These are phyloP conservation scores for Drosophila erecta DNA, from an alignment of 1,140 invertebrate genomes.

Conservation along the genomic window DNA sequence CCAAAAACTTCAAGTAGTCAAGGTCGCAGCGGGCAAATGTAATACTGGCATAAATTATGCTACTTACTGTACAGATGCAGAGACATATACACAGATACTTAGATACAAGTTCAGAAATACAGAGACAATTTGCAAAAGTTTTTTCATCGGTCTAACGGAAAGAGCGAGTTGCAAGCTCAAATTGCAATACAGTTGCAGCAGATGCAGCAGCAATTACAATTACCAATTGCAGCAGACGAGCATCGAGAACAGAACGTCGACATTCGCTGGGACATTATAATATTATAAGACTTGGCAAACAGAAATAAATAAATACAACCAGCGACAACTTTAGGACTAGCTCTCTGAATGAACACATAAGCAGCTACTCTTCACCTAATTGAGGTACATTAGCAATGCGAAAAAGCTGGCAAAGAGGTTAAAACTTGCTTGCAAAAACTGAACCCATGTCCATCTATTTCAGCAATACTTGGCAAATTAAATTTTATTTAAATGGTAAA, in stretches of 20 bases:
- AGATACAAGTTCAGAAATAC: constrained; percentile 10
- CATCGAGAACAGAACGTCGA: constrained; percentile 30
- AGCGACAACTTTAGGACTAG: constrained; percentile 35
- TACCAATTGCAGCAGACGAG: constrained; percentile 52
- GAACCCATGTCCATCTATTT: background rate
- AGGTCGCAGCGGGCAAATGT: constrained; percentile 75
- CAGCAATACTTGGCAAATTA: too few species aligned
- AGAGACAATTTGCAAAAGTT: constrained; percentile 23
- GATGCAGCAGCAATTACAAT: constrained; percentile 35
- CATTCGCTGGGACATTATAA: constrained; percentile 53
- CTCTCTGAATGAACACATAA: constrained; percentile 48
- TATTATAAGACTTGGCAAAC: constrained; percentile 23
- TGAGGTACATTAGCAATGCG: background rate
- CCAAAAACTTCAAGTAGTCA: constrained; percentile 56
- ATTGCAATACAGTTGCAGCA: constrained; percentile 43
- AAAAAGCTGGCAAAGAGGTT: background rate
- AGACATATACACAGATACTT: background rate
- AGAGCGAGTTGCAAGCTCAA: constrained; percentile 36
- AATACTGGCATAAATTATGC: constrained; percentile 79
- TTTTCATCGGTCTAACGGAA: constrained; percentile 48
- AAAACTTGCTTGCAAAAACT: background rate
- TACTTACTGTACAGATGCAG: constrained; percentile 1
- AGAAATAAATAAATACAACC: background rate
- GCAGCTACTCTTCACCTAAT: constrained; percentile 9
- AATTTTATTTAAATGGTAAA: background rate